A percentile compares a stretch with the other conserved stretches of the same genome.
These are phyloP conservation scores for Lasaia peninsularis DNA, from an alignment of 1,140 invertebrate species.

Conservation along the genomic window DNA sequence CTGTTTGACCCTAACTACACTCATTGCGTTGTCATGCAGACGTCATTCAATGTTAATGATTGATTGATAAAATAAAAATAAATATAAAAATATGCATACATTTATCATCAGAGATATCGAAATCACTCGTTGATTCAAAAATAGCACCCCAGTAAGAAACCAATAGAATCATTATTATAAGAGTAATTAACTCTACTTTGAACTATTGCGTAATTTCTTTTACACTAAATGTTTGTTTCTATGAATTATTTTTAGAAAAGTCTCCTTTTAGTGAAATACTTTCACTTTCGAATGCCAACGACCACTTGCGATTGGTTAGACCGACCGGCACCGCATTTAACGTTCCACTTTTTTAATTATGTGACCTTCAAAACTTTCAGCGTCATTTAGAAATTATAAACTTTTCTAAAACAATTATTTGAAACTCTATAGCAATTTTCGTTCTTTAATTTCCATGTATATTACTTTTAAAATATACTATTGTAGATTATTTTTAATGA, in stretches of 20 bases:
- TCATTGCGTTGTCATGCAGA: no score
- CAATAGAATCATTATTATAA: no score
- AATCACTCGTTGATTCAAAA: no score
- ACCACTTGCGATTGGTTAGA: slow-evolving; percentile 9
- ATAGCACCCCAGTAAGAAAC: no score
- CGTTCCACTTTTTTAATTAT: slow-evolving; percentile 10
- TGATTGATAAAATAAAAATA: no score
- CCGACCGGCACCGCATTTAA: not conserved
- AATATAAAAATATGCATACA: no score
- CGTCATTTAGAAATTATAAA: not conserved
- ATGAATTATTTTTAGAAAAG: slow-evolving; percentile 9
- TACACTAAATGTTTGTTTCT: slow-evolving; percentile 1
- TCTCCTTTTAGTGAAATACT: slow-evolving; percentile 4
- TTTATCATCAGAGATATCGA: no score
- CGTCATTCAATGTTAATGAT: no score
- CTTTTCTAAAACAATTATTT: slow-evolving; percentile 11
- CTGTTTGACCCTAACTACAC: no score
- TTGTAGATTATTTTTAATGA: no score
- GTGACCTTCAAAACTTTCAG: slow-evolving; percentile 10
- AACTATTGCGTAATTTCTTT: not conserved
- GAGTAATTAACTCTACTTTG: not conserved
- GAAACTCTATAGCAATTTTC: not conserved
- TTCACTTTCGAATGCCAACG: slow-evolving; percentile 10
- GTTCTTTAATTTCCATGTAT: no score
- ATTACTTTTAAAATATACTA: no score